These are phyloP conservation scores for Atlantisia rogersi DNA, from an alignment of 2,113 vertebrate species.

Conservation along the genomic window DNA sequence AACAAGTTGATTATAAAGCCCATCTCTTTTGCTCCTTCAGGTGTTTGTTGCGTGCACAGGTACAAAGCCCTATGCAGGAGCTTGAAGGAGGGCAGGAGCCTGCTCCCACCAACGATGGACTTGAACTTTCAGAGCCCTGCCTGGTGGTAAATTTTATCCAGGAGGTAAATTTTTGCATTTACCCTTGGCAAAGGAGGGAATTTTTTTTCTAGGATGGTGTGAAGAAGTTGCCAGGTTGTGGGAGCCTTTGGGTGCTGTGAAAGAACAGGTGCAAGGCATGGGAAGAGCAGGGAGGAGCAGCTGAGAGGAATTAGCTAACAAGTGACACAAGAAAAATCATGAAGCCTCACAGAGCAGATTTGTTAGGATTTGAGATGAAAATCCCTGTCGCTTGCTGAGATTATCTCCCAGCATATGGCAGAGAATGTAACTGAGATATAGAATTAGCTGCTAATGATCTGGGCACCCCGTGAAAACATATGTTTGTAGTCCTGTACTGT, in stretches of 20 bases:
- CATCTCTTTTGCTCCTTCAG: background rate
- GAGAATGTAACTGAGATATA: conserved; percentile 13
- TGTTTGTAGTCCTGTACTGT: background rate
- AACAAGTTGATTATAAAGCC: background rate
- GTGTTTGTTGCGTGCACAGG: background rate
- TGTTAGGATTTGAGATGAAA: conserved; percentile 61
- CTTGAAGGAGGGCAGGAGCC: background rate
- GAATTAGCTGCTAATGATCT: conserved; percentile 57
- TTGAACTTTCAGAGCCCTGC: background rate
- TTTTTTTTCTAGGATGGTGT: background rate
- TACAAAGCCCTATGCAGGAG: background rate
- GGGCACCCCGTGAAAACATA: conserved; percentile 31
- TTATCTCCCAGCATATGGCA: conserved; percentile 53
- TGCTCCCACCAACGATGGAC: background rate
- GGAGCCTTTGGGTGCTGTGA: background rate
- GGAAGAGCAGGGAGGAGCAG: background rate
- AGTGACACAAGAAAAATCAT: background rate
- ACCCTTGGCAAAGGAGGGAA: background rate
- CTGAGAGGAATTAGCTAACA: background rate
- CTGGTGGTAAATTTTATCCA: background rate
- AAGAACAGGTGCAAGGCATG: background rate
- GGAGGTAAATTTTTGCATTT: background rate
- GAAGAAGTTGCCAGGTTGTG: background rate
- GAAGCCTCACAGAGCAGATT: conserved; percentile 44
- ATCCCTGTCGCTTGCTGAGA: conserved; percentile 39